These are phyloP conservation scores for Bombus vancouverensis DNA, from an alignment of 1,140 invertebrate species.

Conservation along the genomic window DNA sequence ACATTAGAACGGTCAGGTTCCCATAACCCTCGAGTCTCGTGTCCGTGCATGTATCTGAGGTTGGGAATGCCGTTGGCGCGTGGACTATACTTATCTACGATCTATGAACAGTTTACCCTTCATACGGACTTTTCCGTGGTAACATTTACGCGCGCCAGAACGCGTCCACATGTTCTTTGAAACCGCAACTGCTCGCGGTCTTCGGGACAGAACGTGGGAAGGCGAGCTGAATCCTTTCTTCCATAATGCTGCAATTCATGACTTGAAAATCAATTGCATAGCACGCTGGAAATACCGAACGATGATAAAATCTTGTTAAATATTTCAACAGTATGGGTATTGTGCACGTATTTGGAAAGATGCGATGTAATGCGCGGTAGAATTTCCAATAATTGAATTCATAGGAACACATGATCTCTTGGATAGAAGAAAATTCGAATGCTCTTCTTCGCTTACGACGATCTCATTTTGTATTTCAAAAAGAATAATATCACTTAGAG, in stretches of 20 bases:
- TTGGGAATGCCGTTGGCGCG: conserved; percentile 59
- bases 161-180: conserved; percentile 32
- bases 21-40: conserved; percentile 47
- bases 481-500: too few species aligned
- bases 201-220: too few species aligned
- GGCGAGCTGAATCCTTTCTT: background rate
- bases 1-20: conserved; percentile 49
- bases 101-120: conserved; percentile 60
- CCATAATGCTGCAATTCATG: background rate
- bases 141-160: conserved; percentile 8
- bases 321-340: background rate
- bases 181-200: conserved; percentile 8
- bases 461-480: too few species aligned
- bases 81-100: conserved; percentile 66
- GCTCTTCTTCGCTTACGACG: too few species aligned
- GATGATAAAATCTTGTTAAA: conserved; percentile 2
- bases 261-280: background rate
- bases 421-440: too few species aligned
- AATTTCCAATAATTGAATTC: too few species aligned
- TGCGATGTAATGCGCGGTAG: too few species aligned
- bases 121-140: conserved; percentile 31
- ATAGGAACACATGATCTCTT: too few species aligned
- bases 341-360: too few species aligned
- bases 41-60: conserved; percentile 21
- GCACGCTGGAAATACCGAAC: too few species aligned